Conservation (phyloP, 2,888 invertebrate genomes). For the Ptycholaimellus sp. region DNA sequence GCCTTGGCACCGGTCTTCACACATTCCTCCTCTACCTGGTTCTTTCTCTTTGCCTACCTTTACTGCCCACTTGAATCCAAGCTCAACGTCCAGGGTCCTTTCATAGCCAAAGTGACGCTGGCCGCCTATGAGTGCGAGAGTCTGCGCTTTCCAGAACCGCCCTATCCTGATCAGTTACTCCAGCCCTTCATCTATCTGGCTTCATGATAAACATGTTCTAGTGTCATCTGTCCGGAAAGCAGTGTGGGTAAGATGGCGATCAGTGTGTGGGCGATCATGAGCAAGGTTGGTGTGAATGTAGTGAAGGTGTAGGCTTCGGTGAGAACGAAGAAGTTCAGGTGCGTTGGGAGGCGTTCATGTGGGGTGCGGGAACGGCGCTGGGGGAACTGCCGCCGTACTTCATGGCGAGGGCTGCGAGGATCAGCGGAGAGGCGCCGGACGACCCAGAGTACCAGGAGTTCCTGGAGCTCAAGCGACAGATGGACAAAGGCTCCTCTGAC, state of each 20-base stretch:
- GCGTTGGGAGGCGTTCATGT: slow-evolving; percentile 79
- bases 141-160: slow-evolving; percentile 82
- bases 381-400: slow-evolving; percentile 98
- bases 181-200: not conserved
- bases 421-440: slow-evolving; percentile 30
- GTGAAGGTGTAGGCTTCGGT: too few relatives aligned
- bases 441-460: slow-evolving; percentile 50
- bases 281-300: slow-evolving; percentile 47
- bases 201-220: slow-evolving; percentile 5
- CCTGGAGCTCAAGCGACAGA: slow-evolving; percentile 36
- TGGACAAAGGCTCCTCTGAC: too few relatives aligned
- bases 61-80: too few relatives aligned
- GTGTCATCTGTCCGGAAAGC: slow-evolving; percentile 12
- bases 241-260: slow-evolving; percentile 32
- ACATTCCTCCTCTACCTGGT: slow-evolving; percentile 82
- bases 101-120: slow-evolving; percentile 87
- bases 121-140: slow-evolving; percentile 91
- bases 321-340: too few relatives aligned
- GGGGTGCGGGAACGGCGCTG: slow-evolving; percentile 71
- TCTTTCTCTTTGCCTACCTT: too few relatives aligned
- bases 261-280: slow-evolving; percentile 72
- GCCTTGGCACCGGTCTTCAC: slow-evolving; percentile 85
- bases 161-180: slow-evolving; percentile 95
- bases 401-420: slow-evolving; percentile 62
- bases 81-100: slow-evolving; percentile 47